Conservation (phyloP, 92 coral and sea anemone genomes). For the Desmophyllum pertusum region DNA sequence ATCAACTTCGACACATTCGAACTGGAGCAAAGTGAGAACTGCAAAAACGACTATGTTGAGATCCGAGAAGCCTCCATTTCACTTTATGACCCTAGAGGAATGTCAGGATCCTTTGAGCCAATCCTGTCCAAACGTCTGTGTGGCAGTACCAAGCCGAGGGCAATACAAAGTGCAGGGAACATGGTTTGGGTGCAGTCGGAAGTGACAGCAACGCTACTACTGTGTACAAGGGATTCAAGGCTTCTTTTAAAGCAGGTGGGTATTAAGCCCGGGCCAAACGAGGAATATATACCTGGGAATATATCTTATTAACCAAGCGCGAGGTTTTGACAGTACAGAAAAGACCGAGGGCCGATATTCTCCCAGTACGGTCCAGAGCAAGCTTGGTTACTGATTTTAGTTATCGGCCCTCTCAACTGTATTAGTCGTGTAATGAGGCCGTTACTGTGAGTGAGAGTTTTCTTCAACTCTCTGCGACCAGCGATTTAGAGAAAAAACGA, state of each 20-base stretch:
- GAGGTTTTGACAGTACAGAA: too few species aligned
- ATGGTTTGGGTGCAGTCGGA: slow-evolving; percentile 7
- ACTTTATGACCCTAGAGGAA: neutral
- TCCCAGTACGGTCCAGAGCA: too few species aligned
- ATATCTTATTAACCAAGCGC: too few species aligned
- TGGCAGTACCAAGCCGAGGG: neutral
- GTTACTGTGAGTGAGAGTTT: too few species aligned
- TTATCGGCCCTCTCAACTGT: too few species aligned
- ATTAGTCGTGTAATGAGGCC: too few species aligned
- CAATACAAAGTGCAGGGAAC: slow-evolving; percentile 10
- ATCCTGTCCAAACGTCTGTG: slow-evolving; percentile 1
- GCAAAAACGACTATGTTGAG: slow-evolving; percentile 11
- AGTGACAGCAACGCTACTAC: neutral
- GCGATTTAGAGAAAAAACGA: too few species aligned
- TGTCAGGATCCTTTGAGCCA: neutral
- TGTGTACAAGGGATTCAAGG: slow-evolving; percentile 19
- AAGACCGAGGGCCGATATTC: too few species aligned
- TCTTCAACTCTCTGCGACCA: too few species aligned
- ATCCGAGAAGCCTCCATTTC: slow-evolving; percentile 3
- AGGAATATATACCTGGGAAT: too few species aligned
- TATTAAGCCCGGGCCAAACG: too few species aligned
- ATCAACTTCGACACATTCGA: slow-evolving; percentile 17
- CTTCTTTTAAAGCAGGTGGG: slow-evolving; percentile 15
- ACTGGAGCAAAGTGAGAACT: slow-evolving; percentile 15
- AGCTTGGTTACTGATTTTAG: too few species aligned